Percentiles rank a stretch among this genome's conserved stretches.
These are phyloP conservation scores for Cichlasoma orientale DNA, from an alignment of 2,797 vertebrate species.

Conservation along the genomic window DNA sequence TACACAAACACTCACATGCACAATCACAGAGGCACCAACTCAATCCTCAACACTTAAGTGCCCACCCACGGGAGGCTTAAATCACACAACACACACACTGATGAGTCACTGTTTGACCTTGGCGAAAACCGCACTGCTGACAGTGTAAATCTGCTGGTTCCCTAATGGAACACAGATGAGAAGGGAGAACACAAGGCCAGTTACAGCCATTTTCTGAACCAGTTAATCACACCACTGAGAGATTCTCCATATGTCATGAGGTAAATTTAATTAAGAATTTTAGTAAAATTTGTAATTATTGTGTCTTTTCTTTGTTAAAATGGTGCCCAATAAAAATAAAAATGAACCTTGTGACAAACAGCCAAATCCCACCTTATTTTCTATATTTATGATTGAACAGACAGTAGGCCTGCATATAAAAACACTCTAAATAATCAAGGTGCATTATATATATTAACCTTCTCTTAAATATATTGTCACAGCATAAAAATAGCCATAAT, in stretches of 20 bases:
- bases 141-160: conserved; percentile 43
- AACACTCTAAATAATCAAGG: neutral
- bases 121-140: conserved; percentile 46
- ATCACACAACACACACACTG: conserved; percentile 39
- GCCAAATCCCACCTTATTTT: neutral
- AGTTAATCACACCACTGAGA: neutral
- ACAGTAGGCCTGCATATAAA: neutral
- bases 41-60: conserved; percentile 36
- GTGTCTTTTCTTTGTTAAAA: neutral
- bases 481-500: no score
- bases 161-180: conserved; percentile 20
- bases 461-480: neutral
- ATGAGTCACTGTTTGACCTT: conserved; percentile 55
- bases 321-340: neutral
- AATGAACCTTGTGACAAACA: neutral
- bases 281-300: neutral
- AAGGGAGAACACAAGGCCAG: conserved; percentile 5
- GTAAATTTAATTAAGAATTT: neutral
- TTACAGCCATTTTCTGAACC: conserved; percentile 22
- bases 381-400: neutral
- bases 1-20: neutral
- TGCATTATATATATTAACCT: neutral
- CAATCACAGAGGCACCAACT: conserved; percentile 11
- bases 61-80: conserved; percentile 30
- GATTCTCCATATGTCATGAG: neutral